Base-by-base conservation (phyloP, 2,113 vertebrate species). In the Clinocottus analis region DNA sequence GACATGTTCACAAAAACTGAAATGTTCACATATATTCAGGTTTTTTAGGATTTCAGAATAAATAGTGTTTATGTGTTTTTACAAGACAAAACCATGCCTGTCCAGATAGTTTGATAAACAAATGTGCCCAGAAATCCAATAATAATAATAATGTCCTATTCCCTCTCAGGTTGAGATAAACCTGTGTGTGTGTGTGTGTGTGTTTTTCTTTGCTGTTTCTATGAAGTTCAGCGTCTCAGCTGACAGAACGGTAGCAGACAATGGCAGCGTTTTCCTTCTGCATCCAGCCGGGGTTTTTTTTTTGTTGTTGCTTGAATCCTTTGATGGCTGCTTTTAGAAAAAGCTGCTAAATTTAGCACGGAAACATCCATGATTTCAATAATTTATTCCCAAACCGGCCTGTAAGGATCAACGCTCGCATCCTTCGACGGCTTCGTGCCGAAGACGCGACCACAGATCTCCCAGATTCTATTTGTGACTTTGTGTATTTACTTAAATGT, bases 391-490 rank as follows among this genome's bases (percentile, higher is more conserved):
- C 45, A 55, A 86, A 87, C 83, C 85, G 69, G 85, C 74, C 56
- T 63, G 59, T 60, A 79, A 87, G 74, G 71, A 90, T 86, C 77
- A 80, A 75, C 69, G 71, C 58, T 78, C 60, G 59, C 74, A 77
- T 90, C 80, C 63, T 80, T 80, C 27, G 43, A 71, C 25, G 29
- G 58, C 76, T 91, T 84, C 87, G 70, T 87, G 59, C 72, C 73
- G 58, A 55, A 76, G 60, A 83, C 70, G 33, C 10, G 1, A 67
- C 85, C 78, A 85, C 89, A 90, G 72, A 85, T 91, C 86, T 86
- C 73, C 82, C 67, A 67, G 72, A 83, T 77, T 87, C 93, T 95
- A 93, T 95, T 95, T 93, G 93, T 81, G 90, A 93, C 95, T 80
- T 79, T 90, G 39, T 76, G 64, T 90, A 87, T 94, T 95, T 96